Evolutionary conservation across 2,888 invertebrate genomes (phyloP), one percentile per base, ranked within the genome.

Genomic region (Ceriagrion tenellum): DNA sequence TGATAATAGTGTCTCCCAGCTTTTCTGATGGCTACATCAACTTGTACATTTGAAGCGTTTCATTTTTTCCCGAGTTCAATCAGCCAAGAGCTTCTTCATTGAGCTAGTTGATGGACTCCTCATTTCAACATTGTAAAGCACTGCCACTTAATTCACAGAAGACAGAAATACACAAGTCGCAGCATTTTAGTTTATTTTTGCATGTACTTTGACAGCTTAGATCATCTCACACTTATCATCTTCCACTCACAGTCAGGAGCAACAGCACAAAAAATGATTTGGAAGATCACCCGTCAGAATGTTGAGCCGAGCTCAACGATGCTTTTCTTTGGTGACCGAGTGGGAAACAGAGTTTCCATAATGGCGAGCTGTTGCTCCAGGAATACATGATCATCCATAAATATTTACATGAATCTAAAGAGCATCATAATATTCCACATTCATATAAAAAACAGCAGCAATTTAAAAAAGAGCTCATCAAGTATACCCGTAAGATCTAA

Each of bases 1-100:
- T 81, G 81, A 30, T 10, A 81, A 81, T 81, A 35, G 35, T 35
- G 35, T 35, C 69, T 35, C 81, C 16, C 30, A 81, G 81, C 26
- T 35, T 81, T 30, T 81, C 30, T 93, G 93, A 40, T 47, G 35
- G 56, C 69, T 93, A 93, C 93, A 93, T 93, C 69, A 47, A 93
- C 63, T 93, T 74, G 69, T 93, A 93, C 93, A 93, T 81, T 81
- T 18, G 93, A 93, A 93, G 93, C 93, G 74, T 93, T 69, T 93
- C 63, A 63, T 93, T 93, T 93, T 93, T 74, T 74, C 93, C 93
- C 93, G 55, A n/a, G 93, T 81, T 35, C 26, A 93, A 69, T 93
- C 69, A 69, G 69, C 69, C 69, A 74, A 93, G 93, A 63, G 69
- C 93, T 93, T 81, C 18, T 35, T 35, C n/a, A 18, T 81, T 81